A percentile compares a stretch with the other conserved stretches of the same genome.
These are phyloP conservation scores for Luperina testacea DNA, from an alignment of 2,888 invertebrate genomes.

Conservation along the genomic window DNA sequence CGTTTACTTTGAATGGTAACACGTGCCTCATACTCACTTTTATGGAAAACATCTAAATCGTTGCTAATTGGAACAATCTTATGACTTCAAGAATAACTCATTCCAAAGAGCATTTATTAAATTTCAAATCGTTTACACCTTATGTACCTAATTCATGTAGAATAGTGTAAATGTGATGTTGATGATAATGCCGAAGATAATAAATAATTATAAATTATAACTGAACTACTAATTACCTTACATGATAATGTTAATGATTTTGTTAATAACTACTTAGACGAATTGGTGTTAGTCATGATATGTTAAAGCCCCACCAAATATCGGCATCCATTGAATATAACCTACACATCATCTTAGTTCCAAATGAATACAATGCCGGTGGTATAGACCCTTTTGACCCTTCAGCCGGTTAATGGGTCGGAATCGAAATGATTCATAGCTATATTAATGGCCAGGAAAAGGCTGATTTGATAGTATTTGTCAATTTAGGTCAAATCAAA, in stretches of 20 bases:
- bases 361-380: conserved; percentile 39
- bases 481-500: conserved; percentile 19
- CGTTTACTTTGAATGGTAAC: not conserved
- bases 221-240: conserved; percentile 5
- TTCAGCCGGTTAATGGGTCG: conserved; percentile 2
- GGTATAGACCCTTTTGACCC: conserved; percentile 4
- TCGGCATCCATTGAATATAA: conserved; percentile 21
- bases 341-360: conserved; percentile 51
- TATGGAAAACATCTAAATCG: conserved; percentile 7
- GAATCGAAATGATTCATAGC: not conserved
- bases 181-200: conserved; percentile 7
- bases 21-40: not conserved
- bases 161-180: conserved; percentile 9
- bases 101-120: not conserved
- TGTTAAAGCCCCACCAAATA: conserved; percentile 44
- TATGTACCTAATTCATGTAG: not conserved
- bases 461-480: conserved; percentile 17
- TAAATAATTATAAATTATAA: conserved; percentile 7
- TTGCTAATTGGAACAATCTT: conserved; percentile 1
- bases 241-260: conserved; percentile 43
- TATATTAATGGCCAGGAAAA: conserved; percentile 2
- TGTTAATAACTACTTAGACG: conserved; percentile 54
- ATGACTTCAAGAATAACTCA: not conserved
- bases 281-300: conserved; percentile 55
- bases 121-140: not conserved